Percentiles rank a stretch among this genome's conserved stretches.
These are phyloP conservation scores for Takifugu rubripes DNA, from an alignment of 2,797 vertebrate species.

Conservation along the genomic window DNA sequence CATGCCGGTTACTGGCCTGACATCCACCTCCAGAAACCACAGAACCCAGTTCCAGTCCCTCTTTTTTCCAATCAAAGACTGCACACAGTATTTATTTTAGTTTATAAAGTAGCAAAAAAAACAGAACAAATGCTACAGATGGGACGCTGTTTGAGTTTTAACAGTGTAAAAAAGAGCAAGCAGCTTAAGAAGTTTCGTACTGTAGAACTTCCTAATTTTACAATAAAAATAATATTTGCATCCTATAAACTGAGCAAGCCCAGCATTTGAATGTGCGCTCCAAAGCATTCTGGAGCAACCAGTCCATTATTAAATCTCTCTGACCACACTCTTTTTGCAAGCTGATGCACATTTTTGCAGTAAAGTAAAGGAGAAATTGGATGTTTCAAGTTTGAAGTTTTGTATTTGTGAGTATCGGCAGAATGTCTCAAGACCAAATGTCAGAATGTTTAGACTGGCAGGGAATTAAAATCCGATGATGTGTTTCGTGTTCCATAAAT, in stretches of 20 bases:
- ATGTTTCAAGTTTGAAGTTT: neutral
- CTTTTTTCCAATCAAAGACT: slow-evolving; percentile 5
- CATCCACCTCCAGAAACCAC: slow-evolving; percentile 44
- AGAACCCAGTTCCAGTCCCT: slow-evolving; percentile 37
- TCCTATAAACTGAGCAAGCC: neutral
- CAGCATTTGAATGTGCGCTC: neutral
- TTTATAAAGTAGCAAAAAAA: slow-evolving; percentile 1
- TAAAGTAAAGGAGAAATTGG: too few relatives aligned
- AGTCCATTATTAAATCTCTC: neutral
- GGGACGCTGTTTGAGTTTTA: neutral
- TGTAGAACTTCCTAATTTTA: too few relatives aligned
- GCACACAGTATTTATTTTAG: slow-evolving; percentile 3
- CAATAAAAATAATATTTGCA: too few relatives aligned
- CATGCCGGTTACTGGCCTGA: slow-evolving; percentile 49
- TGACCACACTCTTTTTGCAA: neutral
- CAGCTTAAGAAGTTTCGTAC: neutral
- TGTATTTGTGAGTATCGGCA: neutral
- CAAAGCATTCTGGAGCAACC: neutral
- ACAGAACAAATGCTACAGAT: slow-evolving; percentile 2
- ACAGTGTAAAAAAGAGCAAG: neutral
- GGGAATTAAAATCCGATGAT: neutral
- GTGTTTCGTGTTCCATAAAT: slow-evolving; percentile 10
- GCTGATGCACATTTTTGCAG: neutral
- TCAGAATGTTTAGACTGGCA: slow-evolving; percentile 10
- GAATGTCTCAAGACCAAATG: neutral